phyloP scores from a whole-genome alignment of 2,113 vertebrate species.

The Excalfactoria chinensis region DNA sequence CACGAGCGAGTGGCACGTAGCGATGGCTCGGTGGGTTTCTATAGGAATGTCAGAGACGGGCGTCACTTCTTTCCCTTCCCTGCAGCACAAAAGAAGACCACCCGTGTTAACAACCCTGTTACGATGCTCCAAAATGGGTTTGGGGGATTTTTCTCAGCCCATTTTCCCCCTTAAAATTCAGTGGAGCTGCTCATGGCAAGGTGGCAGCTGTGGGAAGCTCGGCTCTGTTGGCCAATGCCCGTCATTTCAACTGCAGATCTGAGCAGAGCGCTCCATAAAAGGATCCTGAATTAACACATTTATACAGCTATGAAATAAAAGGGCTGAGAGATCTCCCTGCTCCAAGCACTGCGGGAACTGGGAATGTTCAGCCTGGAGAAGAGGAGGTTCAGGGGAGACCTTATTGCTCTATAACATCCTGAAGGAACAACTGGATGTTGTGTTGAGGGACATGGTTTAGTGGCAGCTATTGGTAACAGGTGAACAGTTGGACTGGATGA shows the following conservation, averaged over 20 bases:
- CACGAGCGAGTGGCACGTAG: constrained; percentile 93
- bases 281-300: neutral
- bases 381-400: no score
- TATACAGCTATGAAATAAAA: neutral
- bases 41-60: constrained; percentile 91
- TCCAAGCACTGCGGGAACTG: accelerated
- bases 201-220: neutral
- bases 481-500: no score
- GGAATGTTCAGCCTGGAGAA: no score
- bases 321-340: accelerated
- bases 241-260: neutral
- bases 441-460: no score
- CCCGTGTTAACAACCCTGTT: neutral
- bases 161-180: neutral
- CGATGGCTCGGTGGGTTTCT: constrained; percentile 92
- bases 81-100: constrained; percentile 31
- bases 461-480: no score
- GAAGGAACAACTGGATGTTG: no score
- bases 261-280: neutral
- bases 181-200: accelerated
- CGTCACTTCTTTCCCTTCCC: constrained; percentile 91
- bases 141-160: neutral
- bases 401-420: no score
- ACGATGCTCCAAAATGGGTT: neutral
- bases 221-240: neutral